A percentile compares a stretch with the other conserved stretches of the same genome.
phyloP scores from a whole-genome alignment of 2,797 vertebrate genomes.

The Glyptemys insculpta region DNA sequence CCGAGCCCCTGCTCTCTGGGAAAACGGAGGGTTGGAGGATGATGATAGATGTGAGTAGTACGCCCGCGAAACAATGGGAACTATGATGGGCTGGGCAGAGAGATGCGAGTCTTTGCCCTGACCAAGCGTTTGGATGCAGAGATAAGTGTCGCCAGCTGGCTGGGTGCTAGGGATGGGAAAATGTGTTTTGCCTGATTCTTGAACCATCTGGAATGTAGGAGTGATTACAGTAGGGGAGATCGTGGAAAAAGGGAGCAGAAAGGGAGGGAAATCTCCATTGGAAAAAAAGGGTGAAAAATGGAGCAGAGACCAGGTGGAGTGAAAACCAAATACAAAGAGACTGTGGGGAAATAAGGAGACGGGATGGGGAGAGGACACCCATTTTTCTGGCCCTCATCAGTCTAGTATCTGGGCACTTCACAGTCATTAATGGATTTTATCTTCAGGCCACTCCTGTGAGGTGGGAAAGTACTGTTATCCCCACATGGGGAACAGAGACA shows the following conservation, averaged over 20 bases:
- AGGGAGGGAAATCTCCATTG: background rate
- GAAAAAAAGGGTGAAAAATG: background rate
- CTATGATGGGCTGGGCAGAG: background rate
- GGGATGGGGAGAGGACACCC: background rate
- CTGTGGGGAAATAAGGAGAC: background rate
- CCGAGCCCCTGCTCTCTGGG: conserved; percentile 91
- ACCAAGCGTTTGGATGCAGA: background rate
- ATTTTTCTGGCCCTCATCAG: background rate
- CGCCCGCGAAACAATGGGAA: fast-evolving
- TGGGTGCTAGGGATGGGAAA: background rate
- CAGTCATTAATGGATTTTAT: background rate
- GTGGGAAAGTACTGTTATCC: background rate
- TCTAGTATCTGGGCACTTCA: background rate
- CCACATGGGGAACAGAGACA: background rate
- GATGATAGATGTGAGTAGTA: conserved; percentile 93
- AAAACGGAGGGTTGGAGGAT: conserved; percentile 93
- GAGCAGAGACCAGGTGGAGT: background rate
- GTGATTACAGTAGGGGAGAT: background rate
- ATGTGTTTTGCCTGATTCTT: background rate
- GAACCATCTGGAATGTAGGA: background rate
- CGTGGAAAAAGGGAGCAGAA: background rate
- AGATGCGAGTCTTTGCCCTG: background rate
- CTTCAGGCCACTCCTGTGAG: background rate
- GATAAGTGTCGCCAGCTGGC: background rate
- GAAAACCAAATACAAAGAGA: background rate